A percentile compares a stretch with the other conserved stretches of the same genome.
Conservation (phyloP, 2,113 vertebrate genomes). For the Mesocricetus auratus region DNA sequence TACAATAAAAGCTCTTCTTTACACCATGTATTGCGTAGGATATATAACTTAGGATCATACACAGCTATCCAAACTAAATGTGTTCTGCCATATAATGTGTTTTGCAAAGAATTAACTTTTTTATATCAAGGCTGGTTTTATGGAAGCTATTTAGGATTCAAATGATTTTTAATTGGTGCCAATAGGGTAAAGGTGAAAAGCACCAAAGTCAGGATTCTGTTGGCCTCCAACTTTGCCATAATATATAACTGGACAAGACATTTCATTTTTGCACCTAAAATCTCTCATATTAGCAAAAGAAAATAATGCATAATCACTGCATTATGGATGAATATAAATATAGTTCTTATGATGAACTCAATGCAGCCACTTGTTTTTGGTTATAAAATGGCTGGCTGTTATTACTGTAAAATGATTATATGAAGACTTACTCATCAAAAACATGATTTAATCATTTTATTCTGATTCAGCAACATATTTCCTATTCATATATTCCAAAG, state of each 20-base stretch:
- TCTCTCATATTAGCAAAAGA: not conserved
- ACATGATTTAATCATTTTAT: not conserved
- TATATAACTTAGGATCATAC: not conserved
- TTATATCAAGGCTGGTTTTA: not conserved
- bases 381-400: not conserved
- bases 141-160: slow-evolving; percentile 2
- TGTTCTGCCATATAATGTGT: not conserved
- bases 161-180: not conserved
- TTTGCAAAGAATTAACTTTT: not conserved
- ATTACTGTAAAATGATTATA: not conserved
- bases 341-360: not conserved
- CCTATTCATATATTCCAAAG: not conserved
- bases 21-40: not conserved
- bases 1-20: not conserved
- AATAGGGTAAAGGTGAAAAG: not conserved
- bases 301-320: not conserved
- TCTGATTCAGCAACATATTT: not conserved
- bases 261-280: not conserved
- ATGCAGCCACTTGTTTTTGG: not conserved
- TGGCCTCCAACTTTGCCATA: not conserved
- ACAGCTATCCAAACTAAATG: not conserved
- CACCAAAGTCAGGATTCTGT: not conserved
- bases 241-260: not conserved
- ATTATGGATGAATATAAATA: not conserved
- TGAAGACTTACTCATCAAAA: not conserved